phyloP scores from a whole-genome alignment of 2,797 vertebrate genomes.

The Benthosema pterotum region DNA sequence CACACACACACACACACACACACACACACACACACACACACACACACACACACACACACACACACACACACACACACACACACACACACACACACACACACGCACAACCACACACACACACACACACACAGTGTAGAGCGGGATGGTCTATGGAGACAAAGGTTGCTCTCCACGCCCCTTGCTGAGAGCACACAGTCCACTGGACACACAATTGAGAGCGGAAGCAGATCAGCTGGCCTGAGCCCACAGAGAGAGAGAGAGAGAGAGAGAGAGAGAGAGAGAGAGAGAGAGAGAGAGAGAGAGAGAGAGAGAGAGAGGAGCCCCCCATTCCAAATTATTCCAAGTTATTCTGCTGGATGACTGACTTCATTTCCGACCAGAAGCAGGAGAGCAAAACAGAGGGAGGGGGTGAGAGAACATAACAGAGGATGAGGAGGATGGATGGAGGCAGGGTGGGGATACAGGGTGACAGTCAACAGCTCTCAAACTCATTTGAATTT shows the following conservation, averaged over 20 bases:
- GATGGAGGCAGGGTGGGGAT: slow-evolving; percentile 55
- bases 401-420: slow-evolving; percentile 45
- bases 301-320: slow-evolving; percentile 56
- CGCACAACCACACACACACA: slow-evolving; percentile 21
- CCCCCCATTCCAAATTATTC: slow-evolving; percentile 77
- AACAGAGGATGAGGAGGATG: slow-evolving; percentile 35
- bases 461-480: slow-evolving; percentile 57
- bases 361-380: slow-evolving; percentile 83
- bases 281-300: slow-evolving; percentile 15
- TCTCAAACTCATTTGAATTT: slow-evolving; percentile 35
- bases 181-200: slow-evolving; percentile 78
- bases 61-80: slow-evolving; percentile 13
- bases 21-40: slow-evolving; percentile 30
- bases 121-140: slow-evolving; percentile 48
- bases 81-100: slow-evolving; percentile 35
- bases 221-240: slow-evolving; percentile 81
- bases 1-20: slow-evolving; percentile 3
- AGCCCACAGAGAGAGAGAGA: slow-evolving; percentile 49
- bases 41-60: slow-evolving; percentile 28
- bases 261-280: slow-evolving; percentile 14
- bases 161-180: slow-evolving; percentile 65
- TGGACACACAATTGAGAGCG: slow-evolving; percentile 81
- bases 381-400: slow-evolving; percentile 63
- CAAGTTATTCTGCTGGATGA: slow-evolving; percentile 84
- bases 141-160: slow-evolving; percentile 69